These are phyloP conservation scores for Drosophila cognata DNA, from an alignment of 2,888 invertebrate genomes.

Conservation along the genomic window DNA sequence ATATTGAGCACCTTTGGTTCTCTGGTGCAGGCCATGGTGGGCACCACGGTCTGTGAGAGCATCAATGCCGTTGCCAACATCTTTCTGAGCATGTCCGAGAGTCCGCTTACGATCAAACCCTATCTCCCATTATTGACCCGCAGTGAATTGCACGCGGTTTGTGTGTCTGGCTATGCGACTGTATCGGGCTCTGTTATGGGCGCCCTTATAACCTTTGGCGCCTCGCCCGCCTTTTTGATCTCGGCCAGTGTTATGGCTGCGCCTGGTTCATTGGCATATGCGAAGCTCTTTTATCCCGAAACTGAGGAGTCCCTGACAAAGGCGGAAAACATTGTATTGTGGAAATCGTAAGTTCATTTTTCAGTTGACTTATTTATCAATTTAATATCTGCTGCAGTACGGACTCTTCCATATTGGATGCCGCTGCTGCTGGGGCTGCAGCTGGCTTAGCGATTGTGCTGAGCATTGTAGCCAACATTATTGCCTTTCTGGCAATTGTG, in stretches of 20 bases:
- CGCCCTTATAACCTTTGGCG: slow-evolving; percentile 95
- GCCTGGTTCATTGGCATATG: slow-evolving; percentile 94
- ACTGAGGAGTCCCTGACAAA: slow-evolving; percentile 91
- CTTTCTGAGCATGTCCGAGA: slow-evolving; percentile 96
- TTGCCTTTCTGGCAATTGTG: slow-evolving; percentile 54
- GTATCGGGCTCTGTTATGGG: slow-evolving; percentile 96
- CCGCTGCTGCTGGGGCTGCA: slow-evolving; percentile 94
- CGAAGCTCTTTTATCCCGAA: slow-evolving; percentile 97
- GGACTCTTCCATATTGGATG: slow-evolving; percentile 93
- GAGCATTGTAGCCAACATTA: slow-evolving; percentile 89
- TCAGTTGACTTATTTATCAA: neutral
- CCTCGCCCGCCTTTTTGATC: slow-evolving; percentile 93
- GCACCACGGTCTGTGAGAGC: slow-evolving; percentile 96
- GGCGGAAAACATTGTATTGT: slow-evolving; percentile 84
- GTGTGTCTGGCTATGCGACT: slow-evolving; percentile 96
- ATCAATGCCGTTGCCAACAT: slow-evolving; percentile 96
- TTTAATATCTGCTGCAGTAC: slow-evolving; percentile 86
- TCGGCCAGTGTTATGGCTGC: slow-evolving; percentile 98
- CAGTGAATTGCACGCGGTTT: slow-evolving; percentile 95
- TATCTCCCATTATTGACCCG: slow-evolving; percentile 91
- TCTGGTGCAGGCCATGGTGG: slow-evolving; percentile 89
- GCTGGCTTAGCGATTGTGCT: slow-evolving; percentile 91
- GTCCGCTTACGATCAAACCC: slow-evolving; percentile 93
- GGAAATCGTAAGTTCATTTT: slow-evolving; percentile 86
- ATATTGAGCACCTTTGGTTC: slow-evolving; percentile 86